phyloP scores from a whole-genome alignment of 2,888 invertebrate species.

The Caenorhabditis drosophilae region DNA sequence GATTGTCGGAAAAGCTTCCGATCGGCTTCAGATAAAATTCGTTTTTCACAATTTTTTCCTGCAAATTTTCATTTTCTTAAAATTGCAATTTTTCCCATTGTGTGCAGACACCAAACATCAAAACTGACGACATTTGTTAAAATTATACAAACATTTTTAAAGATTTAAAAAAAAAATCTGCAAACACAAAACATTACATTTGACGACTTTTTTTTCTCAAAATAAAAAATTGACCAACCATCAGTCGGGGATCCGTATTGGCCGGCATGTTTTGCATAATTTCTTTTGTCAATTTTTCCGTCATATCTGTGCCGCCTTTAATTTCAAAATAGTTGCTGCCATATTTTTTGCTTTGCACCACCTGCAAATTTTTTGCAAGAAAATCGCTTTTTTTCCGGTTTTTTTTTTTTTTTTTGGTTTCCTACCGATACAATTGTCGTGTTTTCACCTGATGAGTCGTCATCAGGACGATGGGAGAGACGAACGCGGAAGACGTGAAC shows the following conservation, averaged over 20 bases:
- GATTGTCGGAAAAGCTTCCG: neutral
- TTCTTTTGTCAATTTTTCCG: constrained; percentile 22
- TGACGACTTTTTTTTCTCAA: neutral
- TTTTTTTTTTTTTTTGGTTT: too few species aligned
- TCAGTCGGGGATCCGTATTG: constrained; percentile 26
- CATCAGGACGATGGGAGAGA: constrained; percentile 28
- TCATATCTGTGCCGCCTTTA: constrained; percentile 26
- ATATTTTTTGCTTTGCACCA: constrained; percentile 15
- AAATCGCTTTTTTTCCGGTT: neutral
- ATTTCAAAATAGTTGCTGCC: constrained; percentile 32
- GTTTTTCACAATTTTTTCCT: constrained; percentile 28
- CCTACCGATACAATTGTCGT: constrained; percentile 8
- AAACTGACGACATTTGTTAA: too few species aligned
- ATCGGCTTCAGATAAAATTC: constrained; percentile 33
- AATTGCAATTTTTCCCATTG: neutral
- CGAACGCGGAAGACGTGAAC: constrained; percentile 32
- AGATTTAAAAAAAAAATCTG: too few species aligned
- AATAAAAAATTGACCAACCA: constrained; percentile 4
- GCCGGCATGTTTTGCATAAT: constrained; percentile 29
- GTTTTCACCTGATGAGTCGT: constrained; percentile 13
- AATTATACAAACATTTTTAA: too few species aligned
- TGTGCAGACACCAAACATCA: too few species aligned
- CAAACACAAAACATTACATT: too few species aligned
- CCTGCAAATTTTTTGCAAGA: constrained; percentile 5
- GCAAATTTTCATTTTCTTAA: constrained; percentile 2